Percentiles rank a stretch among this genome's conserved stretches.
These are phyloP conservation scores for Lophura nycthemera DNA, from an alignment of 2,113 vertebrate genomes.

Conservation along the genomic window DNA sequence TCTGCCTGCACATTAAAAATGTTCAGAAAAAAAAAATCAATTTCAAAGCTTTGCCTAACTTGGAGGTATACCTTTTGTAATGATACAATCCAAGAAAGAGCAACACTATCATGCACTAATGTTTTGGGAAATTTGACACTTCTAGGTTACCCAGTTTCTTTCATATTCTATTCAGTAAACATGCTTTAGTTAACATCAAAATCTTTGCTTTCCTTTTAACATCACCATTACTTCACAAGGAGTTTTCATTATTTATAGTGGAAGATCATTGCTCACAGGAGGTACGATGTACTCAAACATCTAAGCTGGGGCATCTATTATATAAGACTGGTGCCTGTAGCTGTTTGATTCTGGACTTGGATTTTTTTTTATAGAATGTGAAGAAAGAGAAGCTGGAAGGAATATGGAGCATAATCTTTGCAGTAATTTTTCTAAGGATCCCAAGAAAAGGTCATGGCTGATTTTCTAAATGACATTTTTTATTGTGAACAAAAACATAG, in stretches of 20 bases:
- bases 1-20: not conserved
- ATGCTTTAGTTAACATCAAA: fast-evolving
- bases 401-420: not conserved
- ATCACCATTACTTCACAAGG: not conserved
- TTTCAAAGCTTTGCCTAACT: not conserved
- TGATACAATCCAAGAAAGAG: not conserved
- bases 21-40: not conserved
- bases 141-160: not conserved
- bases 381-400: not conserved
- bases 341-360: not conserved
- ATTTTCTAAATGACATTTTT: not conserved
- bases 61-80: not conserved
- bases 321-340: fast-evolving
- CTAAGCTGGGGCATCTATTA: not conserved
- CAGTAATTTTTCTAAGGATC: not conserved
- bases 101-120: not conserved
- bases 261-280: not conserved
- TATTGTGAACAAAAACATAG: not conserved
- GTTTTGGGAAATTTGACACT: not conserved
- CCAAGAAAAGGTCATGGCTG: not conserved
- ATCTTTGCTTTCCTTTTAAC: not conserved
- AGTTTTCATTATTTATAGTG: not conserved
- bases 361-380: not conserved
- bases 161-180: not conserved
- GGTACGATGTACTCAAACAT: not conserved